Conservation (phyloP, 2,888 invertebrate species). For the Leptopilina drosophilae region DNA sequence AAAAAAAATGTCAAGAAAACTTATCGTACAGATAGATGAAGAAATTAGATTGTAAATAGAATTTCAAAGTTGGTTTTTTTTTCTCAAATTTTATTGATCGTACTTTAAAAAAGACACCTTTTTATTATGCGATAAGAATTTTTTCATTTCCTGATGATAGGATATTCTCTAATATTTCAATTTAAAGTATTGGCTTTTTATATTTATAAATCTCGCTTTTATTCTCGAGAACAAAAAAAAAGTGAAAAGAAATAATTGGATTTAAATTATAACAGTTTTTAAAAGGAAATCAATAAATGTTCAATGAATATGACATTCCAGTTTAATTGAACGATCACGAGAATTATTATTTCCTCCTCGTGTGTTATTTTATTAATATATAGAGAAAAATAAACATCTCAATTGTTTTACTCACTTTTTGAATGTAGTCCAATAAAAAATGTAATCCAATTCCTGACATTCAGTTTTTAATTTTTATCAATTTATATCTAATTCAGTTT, state of each 20-base stretch:
- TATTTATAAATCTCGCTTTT: background rate
- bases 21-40: background rate
- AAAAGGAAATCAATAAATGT: slow-evolving; percentile 15
- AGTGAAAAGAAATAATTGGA: slow-evolving; percentile 2
- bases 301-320: background rate
- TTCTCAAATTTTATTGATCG: background rate
- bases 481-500: slow-evolving; percentile 15
- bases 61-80: background rate
- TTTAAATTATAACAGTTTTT: slow-evolving; percentile 1
- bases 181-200: too few species aligned
- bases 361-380: background rate
- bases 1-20: background rate
- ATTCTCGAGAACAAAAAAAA: background rate
- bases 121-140: background rate
- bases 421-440: too few species aligned
- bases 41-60: background rate
- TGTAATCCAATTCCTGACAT: background rate
- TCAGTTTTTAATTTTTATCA: slow-evolving; percentile 9
- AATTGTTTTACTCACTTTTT: background rate
- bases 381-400: background rate
- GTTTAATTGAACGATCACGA: background rate
- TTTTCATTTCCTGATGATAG: too few species aligned
- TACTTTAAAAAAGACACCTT: background rate
- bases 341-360: background rate
- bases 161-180: too few species aligned